Evolutionary conservation across 1,140 invertebrate genomes (phyloP).

Genomic region (Magallana angulata): DNA sequence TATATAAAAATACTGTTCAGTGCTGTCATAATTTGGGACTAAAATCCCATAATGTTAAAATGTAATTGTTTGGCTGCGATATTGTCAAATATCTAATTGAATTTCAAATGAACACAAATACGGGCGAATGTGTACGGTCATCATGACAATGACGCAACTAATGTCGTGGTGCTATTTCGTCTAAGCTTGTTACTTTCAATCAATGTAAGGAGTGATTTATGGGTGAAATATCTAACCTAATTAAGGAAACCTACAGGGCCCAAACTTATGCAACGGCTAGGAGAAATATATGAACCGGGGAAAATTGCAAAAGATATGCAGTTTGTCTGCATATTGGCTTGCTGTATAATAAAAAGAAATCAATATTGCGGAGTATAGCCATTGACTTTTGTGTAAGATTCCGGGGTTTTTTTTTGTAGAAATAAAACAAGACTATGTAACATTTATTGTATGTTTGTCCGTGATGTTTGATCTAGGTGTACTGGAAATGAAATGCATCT

Average conservation of each 20-base stretch:
- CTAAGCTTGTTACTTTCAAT: not conserved
- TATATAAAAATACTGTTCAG: too few relatives aligned
- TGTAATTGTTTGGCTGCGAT: too few relatives aligned
- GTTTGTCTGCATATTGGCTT: not conserved
- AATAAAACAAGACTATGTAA: too few relatives aligned
- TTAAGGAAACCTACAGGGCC: not conserved
- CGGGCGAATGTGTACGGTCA: not conserved
- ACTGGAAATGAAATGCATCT: too few relatives aligned
- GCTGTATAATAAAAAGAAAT: not conserved
- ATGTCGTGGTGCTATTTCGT: not conserved
- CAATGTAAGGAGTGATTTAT: slow-evolving; percentile 12
- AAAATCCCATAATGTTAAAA: too few relatives aligned
- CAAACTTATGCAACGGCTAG: not conserved
- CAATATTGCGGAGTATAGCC: not conserved
- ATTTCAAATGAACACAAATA: too few relatives aligned
- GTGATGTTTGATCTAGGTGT: too few relatives aligned
- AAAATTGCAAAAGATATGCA: slow-evolving; percentile 14
- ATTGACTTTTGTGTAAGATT: too few relatives aligned
- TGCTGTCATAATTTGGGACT: too few relatives aligned
- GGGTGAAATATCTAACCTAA: not conserved
- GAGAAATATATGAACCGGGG: not conserved
- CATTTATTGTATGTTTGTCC: too few relatives aligned
- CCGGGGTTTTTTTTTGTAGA: too few relatives aligned
- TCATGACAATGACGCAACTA: not conserved
- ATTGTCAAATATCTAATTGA: too few relatives aligned